Percentiles rank a stretch among this genome's conserved stretches.
Evolutionary conservation across 1,140 invertebrate genomes (phyloP).

Genomic region (Hermatobates lingyangjiaoensis): DNA sequence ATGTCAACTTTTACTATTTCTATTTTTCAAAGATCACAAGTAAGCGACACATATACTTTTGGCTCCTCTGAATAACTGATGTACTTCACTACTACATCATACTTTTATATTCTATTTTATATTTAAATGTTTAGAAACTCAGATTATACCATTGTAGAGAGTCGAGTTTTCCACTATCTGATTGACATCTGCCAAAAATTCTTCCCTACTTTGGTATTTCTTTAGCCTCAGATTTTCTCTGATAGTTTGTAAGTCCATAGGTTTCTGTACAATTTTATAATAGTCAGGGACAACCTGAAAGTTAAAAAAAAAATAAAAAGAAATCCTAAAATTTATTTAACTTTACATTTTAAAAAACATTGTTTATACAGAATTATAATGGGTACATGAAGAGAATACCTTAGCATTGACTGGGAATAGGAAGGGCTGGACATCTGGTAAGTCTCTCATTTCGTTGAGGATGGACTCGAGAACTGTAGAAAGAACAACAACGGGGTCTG

Average conservation of each 20-base stretch:
- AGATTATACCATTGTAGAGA: slow-evolving; percentile 63
- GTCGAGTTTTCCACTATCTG: slow-evolving; percentile 91
- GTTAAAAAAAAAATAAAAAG: not conserved
- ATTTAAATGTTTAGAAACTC: not conserved
- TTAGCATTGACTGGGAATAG: slow-evolving; percentile 87
- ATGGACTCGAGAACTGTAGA: slow-evolving; percentile 84
- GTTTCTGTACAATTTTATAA: slow-evolving; percentile 72
- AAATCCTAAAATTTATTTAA: no score
- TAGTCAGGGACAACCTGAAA: slow-evolving; percentile 73
- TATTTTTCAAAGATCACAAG: no score
- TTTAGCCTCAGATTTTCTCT: slow-evolving; percentile 79
- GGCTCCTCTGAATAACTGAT: no score
- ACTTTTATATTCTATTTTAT: no score
- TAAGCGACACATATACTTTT: no score
- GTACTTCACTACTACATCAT: no score
- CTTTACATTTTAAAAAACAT: not conserved
- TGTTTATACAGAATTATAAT: not conserved
- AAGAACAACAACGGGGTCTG: slow-evolving; percentile 89
- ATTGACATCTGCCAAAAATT: slow-evolving; percentile 86
- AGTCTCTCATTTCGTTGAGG: slow-evolving; percentile 77
- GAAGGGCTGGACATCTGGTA: slow-evolving; percentile 85
- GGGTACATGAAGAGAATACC: slow-evolving; percentile 26
- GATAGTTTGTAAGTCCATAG: slow-evolving; percentile 96
- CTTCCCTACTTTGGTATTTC: slow-evolving; percentile 82
- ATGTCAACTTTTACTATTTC: no score